A percentile compares a stretch with the other conserved stretches of the same genome.
phyloP scores from a whole-genome alignment of 1,140 invertebrate species.

The Battus philenor region DNA sequence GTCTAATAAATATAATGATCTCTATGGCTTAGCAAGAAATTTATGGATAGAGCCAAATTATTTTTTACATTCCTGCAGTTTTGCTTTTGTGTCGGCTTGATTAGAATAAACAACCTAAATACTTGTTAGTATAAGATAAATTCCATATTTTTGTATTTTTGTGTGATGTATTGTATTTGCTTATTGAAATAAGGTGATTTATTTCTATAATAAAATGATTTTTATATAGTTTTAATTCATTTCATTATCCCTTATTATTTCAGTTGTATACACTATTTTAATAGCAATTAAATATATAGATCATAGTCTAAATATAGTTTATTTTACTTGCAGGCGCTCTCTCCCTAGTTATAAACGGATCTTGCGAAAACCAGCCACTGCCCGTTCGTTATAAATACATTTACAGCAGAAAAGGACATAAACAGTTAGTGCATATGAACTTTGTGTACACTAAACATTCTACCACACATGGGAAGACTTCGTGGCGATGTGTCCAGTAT shows the following conservation, averaged over 20 bases:
- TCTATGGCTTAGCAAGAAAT: conserved; percentile 21
- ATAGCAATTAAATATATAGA: background rate
- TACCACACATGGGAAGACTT: conserved; percentile 72
- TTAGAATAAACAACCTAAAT: conserved; percentile 16
- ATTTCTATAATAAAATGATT: conserved; percentile 37
- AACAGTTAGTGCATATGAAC: conserved; percentile 73
- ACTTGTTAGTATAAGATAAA: conserved; percentile 15
- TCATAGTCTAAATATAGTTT: conserved; percentile 14
- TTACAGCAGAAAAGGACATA: conserved; percentile 73
- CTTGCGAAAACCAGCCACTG: conserved; percentile 43
- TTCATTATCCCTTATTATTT: conserved; percentile 1
- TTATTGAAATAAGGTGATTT: conserved; percentile 36
- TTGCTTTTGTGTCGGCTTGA: conserved; percentile 24
- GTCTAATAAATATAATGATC: conserved; percentile 29
- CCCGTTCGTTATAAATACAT: conserved; percentile 71
- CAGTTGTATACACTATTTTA: background rate
- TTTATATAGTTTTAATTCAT: conserved; percentile 5
- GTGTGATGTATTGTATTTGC: conserved; percentile 39
- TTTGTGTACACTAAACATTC: conserved; percentile 75
- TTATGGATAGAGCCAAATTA: conserved; percentile 18
- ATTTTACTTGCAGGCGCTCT: conserved; percentile 59
- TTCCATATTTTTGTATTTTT: conserved; percentile 24
- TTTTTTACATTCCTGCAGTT: conserved; percentile 40
- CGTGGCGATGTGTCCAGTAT: conserved; percentile 73
- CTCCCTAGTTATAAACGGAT: conserved; percentile 59